Conservation (phyloP, 2,888 invertebrate species). For the Adela reaumurella region DNA sequence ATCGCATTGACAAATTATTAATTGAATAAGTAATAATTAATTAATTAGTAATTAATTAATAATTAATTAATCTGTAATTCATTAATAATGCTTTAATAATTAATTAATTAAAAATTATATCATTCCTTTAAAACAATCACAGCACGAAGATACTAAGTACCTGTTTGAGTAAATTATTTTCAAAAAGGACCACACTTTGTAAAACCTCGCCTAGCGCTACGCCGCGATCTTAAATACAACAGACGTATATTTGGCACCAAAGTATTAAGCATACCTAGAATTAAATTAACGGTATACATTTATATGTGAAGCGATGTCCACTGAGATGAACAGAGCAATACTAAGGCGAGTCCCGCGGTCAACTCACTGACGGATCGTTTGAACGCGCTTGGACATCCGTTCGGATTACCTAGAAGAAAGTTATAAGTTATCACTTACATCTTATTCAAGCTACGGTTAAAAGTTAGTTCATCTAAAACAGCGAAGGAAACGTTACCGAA, state of each 20-base stretch:
- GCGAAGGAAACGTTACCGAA: constrained; percentile 1
- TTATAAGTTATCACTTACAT: constrained; percentile 25
- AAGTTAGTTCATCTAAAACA: constrained; percentile 1
- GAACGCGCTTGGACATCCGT: constrained; percentile 46
- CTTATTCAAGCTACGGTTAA: too few species aligned
- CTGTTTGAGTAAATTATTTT: too few species aligned
- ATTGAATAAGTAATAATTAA: too few species aligned
- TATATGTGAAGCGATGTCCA: not conserved
- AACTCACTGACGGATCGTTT: constrained; percentile 37
- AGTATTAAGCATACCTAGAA: not conserved
- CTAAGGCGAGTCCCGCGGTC: constrained; percentile 34
- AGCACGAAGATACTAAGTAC: too few species aligned
- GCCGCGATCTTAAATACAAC: not conserved
- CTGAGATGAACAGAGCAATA: constrained; percentile 8
- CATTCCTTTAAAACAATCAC: too few species aligned
- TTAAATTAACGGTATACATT: not conserved
- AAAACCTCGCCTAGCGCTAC: too few species aligned
- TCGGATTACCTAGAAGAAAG: constrained; percentile 57
- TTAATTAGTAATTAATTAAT: too few species aligned
- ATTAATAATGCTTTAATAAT: too few species aligned
- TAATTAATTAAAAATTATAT: too few species aligned
- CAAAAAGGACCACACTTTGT: too few species aligned
- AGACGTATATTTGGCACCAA: not conserved
- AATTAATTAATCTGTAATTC: too few species aligned
- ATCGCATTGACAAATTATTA: too few species aligned